Evolutionary conservation across 2,888 invertebrate genomes (phyloP).

Genomic region (Nemotelus pantherinus): DNA sequence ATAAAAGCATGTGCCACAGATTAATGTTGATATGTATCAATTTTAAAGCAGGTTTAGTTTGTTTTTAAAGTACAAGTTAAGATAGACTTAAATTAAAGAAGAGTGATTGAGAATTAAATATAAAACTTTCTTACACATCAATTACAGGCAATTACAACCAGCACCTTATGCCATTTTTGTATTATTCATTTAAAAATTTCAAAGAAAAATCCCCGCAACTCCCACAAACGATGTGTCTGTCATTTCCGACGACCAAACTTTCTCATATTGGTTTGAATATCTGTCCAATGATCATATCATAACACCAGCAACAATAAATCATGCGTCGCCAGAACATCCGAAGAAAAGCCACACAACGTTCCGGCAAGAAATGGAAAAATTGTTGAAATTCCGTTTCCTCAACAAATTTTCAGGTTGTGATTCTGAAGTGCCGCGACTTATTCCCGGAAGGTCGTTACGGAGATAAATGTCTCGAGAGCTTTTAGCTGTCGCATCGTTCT

Average conservation of each 20-base stretch:
- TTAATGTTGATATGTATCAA: no score
- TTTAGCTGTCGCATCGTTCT: not conserved
- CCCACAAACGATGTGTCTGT: not conserved
- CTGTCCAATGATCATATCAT: slow-evolving; percentile 17
- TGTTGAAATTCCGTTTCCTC: slow-evolving; percentile 29
- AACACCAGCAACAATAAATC: slow-evolving; percentile 32
- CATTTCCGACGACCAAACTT: not conserved
- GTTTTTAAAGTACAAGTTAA: no score
- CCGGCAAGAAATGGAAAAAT: slow-evolving; percentile 24
- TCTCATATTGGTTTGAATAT: slow-evolving; percentile 15
- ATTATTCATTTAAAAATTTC: not conserved
- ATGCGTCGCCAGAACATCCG: slow-evolving; percentile 22
- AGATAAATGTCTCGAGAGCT: slow-evolving; percentile 25
- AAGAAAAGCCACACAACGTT: not conserved
- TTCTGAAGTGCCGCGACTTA: slow-evolving; percentile 3
- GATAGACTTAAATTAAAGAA: no score
- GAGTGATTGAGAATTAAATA: no score
- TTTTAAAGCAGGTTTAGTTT: no score
- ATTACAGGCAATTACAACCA: no score
- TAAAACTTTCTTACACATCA: no score
- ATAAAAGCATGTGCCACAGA: no score
- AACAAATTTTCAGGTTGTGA: slow-evolving; percentile 31
- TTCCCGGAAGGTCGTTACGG: slow-evolving; percentile 9
- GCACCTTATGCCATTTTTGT: not conserved
- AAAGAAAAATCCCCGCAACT: not conserved